Conservation (phyloP, 2,797 vertebrate genomes). For the Lacerta viridis region DNA sequence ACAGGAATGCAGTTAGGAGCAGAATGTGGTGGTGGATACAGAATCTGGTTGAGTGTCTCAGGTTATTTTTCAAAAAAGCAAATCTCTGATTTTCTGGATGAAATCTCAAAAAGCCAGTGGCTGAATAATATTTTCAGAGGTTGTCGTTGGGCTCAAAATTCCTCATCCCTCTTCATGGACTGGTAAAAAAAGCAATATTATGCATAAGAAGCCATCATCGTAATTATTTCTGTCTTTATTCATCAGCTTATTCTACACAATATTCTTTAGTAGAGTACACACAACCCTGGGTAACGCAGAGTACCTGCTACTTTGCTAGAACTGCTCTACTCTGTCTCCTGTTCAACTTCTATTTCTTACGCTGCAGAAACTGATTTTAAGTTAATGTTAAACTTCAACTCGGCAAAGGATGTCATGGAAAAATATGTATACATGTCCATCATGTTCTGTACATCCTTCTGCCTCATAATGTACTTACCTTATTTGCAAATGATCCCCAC, state of each 20-base stretch:
- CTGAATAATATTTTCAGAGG: not conserved
- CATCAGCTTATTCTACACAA: too few relatives aligned
- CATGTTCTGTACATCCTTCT: not conserved
- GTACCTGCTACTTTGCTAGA: too few relatives aligned
- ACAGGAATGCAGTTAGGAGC: not conserved
- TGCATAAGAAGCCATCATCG: not conserved
- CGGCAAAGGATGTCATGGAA: not conserved
- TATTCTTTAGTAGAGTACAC: not conserved
- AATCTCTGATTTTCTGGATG: not conserved
- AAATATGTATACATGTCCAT: not conserved
- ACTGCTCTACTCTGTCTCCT: not conserved
- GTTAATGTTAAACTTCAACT: not conserved
- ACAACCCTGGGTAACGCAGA: not conserved
- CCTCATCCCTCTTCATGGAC: not conserved
- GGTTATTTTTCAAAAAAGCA: not conserved
- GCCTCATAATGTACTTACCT: constrained; percentile 1
- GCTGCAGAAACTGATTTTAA: not conserved
- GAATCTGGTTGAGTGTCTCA: not conserved
- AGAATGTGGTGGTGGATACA: not conserved
- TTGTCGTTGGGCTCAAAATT: not conserved
- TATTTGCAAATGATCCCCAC: not conserved
- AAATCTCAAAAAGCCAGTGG: not conserved
- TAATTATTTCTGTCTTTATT: too few relatives aligned
- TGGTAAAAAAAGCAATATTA: not conserved
- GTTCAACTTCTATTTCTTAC: not conserved